Base-by-base conservation (phyloP, 2,888 invertebrate genomes). In the Oscheius sp. region DNA sequence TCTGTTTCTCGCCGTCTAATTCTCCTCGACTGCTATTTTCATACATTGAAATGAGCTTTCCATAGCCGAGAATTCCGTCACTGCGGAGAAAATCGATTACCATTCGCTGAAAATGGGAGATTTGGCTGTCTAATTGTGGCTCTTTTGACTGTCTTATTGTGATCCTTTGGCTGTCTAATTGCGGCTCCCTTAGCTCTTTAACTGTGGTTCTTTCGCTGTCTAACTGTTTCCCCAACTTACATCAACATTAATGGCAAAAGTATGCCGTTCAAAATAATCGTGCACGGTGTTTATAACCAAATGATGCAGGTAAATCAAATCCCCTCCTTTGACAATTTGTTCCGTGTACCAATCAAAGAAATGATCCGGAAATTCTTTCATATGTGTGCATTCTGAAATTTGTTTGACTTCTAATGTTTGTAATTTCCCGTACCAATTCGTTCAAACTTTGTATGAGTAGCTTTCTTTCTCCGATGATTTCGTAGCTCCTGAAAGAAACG, bases 401-500 rank as follows among this genome's bases (percentile, higher is more conserved):
- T 12, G 12, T 18, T 1, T 23, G 16, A 21, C 9, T 16, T 21
- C 16, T n/a, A 13, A 66, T n/a, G n/a, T n/a, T n/a, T n/a, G n/a
- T n/a, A n/a, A n/a, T n/a, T n/a, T n/a, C n/a, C n/a, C 69, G 29
- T 12, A 69, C 69, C 41, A 18, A 69, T 56, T n/a, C 18, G 16
- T 12, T 53, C 27, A 18, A 69, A 69, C 21, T 69, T 21, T 13
- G 35, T 25, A 29, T 43, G 43, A 16, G n/a, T 23, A 16, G 55
- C 13, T 18, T 18, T 41, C 45, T 69, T 69, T 12, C 69, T 16
- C n/a, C 69, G 69, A 56, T 55, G 43, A 16, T 55, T 55, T 7
- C 69, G 69, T 3, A 69, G 55, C 43, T 69, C 69, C 69, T 69
- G 69, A 69, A 69, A 12, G 25, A 66, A 66, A 49, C 21, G n/a